These are phyloP conservation scores for Anas platyrhynchos DNA, from an alignment of 2,113 vertebrate genomes.

Conservation along the genomic window DNA sequence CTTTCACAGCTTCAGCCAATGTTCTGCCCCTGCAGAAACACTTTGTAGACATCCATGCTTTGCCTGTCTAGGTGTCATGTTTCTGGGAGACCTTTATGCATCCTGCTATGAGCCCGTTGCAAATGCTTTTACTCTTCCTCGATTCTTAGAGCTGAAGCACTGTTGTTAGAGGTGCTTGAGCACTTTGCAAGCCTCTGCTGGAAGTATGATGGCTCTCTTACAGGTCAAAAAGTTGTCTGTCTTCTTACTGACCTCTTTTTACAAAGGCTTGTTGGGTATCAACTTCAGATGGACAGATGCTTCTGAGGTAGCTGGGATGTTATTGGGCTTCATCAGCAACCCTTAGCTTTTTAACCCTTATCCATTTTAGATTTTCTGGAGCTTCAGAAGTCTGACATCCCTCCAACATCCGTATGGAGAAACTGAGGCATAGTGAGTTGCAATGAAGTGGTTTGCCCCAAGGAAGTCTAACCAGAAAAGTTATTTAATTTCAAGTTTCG, in stretches of 20 bases:
- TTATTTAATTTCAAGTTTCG: neutral
- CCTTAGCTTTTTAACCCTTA: neutral
- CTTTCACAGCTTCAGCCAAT: conserved; percentile 51
- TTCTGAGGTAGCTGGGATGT: neutral
- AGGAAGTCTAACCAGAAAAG: neutral
- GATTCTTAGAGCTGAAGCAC: neutral
- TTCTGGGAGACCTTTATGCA: neutral
- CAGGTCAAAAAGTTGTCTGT: neutral
- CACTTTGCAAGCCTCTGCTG: neutral
- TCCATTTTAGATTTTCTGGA: neutral
- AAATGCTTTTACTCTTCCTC: neutral
- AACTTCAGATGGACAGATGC: neutral
- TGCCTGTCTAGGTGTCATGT: neutral
- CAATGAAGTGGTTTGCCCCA: neutral
- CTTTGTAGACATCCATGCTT: neutral
- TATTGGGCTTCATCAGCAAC: neutral
- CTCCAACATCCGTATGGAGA: neutral
- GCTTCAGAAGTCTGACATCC: neutral
- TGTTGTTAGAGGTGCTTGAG: neutral
- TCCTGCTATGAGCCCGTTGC: neutral
- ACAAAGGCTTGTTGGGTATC: neutral
- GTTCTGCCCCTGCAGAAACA: conserved; percentile 21
- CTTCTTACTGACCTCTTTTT: neutral
- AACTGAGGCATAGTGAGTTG: neutral
- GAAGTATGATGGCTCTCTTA: neutral